These are phyloP conservation scores for Melozone crissalis DNA, from an alignment of 2,113 vertebrate species.

Conservation along the genomic window DNA sequence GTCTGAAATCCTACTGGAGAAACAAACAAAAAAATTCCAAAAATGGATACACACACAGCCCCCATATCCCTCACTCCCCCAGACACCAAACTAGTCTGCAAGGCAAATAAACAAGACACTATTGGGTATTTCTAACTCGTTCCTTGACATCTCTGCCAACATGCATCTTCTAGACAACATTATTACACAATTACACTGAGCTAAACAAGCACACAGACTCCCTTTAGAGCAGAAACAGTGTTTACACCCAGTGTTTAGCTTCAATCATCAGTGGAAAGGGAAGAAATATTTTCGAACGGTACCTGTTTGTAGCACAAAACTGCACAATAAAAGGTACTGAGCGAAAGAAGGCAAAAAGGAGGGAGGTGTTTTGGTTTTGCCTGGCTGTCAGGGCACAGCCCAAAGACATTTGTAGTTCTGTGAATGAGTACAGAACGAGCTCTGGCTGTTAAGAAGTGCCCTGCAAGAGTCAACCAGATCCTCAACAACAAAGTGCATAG, in stretches of 20 bases:
- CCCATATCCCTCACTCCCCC: background rate
- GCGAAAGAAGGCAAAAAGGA: rapidly evolving
- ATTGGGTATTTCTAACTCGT: background rate
- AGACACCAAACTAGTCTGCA: background rate
- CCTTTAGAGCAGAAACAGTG: background rate
- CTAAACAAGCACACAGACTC: background rate
- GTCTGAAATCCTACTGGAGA: background rate
- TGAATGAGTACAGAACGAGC: background rate
- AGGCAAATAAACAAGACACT: background rate
- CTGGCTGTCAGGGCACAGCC: background rate
- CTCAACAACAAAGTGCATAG: background rate
- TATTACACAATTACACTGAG: background rate
- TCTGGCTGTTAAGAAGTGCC: constrained; percentile 2
- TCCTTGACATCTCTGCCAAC: background rate
- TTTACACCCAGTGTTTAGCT: background rate
- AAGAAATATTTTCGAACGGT: background rate
- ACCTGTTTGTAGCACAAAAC: background rate
- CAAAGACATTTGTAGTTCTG: background rate
- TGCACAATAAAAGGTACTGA: background rate
- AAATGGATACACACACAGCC: rapidly evolving
- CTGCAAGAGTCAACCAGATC: background rate
- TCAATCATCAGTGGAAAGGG: background rate
- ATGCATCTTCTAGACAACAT: background rate
- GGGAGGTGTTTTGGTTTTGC: background rate
- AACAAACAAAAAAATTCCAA: background rate